Conservation (phyloP, 1,140 invertebrate species). For the Euwallacea similis region DNA sequence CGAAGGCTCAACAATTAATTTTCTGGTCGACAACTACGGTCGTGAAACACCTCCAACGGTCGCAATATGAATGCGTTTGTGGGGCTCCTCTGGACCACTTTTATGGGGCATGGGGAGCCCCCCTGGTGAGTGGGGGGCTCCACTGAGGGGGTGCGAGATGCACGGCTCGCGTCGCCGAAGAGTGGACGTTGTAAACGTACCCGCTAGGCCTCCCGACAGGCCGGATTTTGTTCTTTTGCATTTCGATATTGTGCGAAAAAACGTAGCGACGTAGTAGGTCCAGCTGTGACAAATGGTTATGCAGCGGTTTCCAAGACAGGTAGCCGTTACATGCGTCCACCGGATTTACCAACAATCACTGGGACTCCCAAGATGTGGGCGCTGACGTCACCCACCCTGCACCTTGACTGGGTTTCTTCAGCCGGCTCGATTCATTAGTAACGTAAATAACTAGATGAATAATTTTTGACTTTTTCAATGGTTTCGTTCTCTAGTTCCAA, state of each 20-base stretch:
- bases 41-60: slow-evolving; percentile 34
- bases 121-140: slow-evolving; percentile 15
- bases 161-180: slow-evolving; percentile 12
- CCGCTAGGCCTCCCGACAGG: not conserved
- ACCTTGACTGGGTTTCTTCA: not conserved
- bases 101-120: slow-evolving; percentile 28
- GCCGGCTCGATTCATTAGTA: not conserved
- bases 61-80: slow-evolving; percentile 25
- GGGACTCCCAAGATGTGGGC: slow-evolving; percentile 6
- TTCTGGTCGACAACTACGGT: slow-evolving; percentile 9
- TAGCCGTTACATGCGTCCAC: slow-evolving; percentile 13
- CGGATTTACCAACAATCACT: slow-evolving; percentile 19
- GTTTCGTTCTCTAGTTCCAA: too few species aligned
- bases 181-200: slow-evolving; percentile 17
- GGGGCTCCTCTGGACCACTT: slow-evolving; percentile 16
- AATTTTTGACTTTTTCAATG: not conserved
- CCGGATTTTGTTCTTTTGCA: slow-evolving; percentile 13
- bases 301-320: too few species aligned
- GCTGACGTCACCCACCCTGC: slow-evolving; percentile 8
- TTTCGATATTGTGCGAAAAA: not conserved
- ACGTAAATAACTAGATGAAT: not conserved
- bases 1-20: slow-evolving; percentile 30
- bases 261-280: not conserved
- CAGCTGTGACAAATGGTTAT: too few species aligned
- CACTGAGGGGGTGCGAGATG: slow-evolving; percentile 9